phyloP scores from a whole-genome alignment of 2,113 vertebrate species.

The Corynorhinus townsendii region DNA sequence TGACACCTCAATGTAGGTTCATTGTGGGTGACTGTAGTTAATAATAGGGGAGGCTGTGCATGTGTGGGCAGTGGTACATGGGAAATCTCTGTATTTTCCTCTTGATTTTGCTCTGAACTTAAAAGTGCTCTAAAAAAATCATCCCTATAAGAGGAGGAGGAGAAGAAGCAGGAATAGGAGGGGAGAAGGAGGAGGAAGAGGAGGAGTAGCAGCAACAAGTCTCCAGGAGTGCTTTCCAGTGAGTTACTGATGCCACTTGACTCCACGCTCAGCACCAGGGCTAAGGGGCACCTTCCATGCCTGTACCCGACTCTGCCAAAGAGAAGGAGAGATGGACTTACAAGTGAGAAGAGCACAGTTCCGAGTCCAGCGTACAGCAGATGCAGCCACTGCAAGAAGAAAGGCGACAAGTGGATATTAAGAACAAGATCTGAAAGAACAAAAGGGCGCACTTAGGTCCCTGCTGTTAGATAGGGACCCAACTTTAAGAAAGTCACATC shows the following conservation, averaged over 20 bases:
- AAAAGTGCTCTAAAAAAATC: neutral
- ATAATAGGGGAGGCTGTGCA: neutral
- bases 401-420: neutral
- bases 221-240: neutral
- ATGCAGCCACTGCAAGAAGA: constrained; percentile 79
- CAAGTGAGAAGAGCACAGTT: constrained; percentile 85
- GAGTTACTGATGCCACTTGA: neutral
- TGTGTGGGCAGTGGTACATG: too few relatives aligned
- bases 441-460: neutral
- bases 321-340: constrained; percentile 73
- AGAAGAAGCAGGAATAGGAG: neutral
- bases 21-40: too few relatives aligned
- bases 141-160: neutral
- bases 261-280: neutral
- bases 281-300: too few relatives aligned
- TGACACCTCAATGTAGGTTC: neutral
- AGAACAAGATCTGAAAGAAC: neutral
- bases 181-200: neutral
- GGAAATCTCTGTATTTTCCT: neutral
- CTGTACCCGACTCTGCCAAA: neutral
- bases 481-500: neutral
- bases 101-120: neutral
- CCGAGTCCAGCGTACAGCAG: constrained; percentile 82
- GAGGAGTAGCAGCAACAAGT: neutral
- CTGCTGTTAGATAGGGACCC: neutral